Base-by-base conservation (phyloP, 2,888 invertebrate species). In the Cataglyphis livida region DNA sequence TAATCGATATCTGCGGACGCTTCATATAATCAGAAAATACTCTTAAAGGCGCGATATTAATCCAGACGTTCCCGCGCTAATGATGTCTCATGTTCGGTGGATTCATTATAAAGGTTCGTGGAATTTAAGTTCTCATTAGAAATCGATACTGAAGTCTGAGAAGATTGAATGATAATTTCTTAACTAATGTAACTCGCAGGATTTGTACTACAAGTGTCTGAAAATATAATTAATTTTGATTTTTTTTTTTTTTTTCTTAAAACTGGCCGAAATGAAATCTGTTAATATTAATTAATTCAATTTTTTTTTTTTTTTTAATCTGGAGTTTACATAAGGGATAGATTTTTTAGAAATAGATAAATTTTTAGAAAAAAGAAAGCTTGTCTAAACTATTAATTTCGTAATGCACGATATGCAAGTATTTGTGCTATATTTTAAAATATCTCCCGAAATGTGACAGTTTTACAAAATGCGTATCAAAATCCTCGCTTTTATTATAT, bases 31-130 rank as follows among this genome's bases (percentile, higher is more conserved):
- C 78, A 74, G 78, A 70, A 44, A 79, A 59, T 41, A 61, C 76
- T 78, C 81, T 82, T 70, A 61, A 57, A 85, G 61, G 73, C 71
- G 76, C 65, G 74, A 82, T 84, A 76, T 83, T 82, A 82, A 79
- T 61, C 28, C 66, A 57, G 10, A 66, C 35, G 25, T 48, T 79
- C 71, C 54, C 51, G 61, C 81, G 82, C 28, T 88, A 84, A 88
- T 85, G 82, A 85, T 64, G 28, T 54, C 18, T 65, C 25, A 44
- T 64, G 59, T 73, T 70, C 38, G 28, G 35, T 48, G 66, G 75
- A 71, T 87, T 79, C 78, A 84, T 87, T 76, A 48, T 48, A 54
- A n/a, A 25, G 68, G 38, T 38, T 6, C 10, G 38, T 51, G 32
- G 35, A 78, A 25, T 25, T 61, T 48, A 9, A 48, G 9, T 62